Evolutionary conservation across 2,888 invertebrate genomes (phyloP).

Genomic region (Sinohyriopsis cumingii): DNA sequence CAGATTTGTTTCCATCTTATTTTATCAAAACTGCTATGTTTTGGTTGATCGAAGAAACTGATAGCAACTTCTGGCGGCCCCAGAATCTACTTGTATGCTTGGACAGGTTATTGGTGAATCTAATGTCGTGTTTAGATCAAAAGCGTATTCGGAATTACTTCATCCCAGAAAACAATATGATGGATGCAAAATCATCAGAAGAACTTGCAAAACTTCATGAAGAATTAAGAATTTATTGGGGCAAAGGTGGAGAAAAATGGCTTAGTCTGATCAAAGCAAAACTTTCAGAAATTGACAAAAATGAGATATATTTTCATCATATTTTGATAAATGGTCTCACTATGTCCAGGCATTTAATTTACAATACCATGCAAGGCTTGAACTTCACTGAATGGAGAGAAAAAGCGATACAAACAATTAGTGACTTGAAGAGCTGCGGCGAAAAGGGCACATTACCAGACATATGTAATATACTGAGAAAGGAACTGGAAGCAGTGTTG

Average conservation of each 20-base stretch:
- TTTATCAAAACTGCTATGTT: slow-evolving; percentile 9
- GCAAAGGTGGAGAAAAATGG: not conserved
- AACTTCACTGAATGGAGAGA: not conserved
- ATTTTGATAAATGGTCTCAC: slow-evolving; percentile 4
- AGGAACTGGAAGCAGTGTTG: too few relatives aligned
- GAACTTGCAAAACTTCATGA: not conserved
- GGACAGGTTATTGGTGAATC: not conserved
- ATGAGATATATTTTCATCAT: slow-evolving; percentile 8
- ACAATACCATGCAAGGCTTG: not conserved
- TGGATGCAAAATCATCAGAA: slow-evolving; percentile 2
- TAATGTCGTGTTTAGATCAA: not conserved
- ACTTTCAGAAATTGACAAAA: not conserved
- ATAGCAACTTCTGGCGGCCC: not conserved
- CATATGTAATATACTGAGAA: too few relatives aligned
- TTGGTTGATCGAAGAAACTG: slow-evolving; percentile 6
- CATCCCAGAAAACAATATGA: slow-evolving; percentile 10
- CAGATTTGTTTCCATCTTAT: slow-evolving; percentile 7
- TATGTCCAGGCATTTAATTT: not conserved
- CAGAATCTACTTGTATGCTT: not conserved
- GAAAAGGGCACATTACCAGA: too few relatives aligned
- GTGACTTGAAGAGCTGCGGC: not conserved
- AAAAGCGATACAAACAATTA: not conserved
- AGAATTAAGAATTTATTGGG: not conserved
- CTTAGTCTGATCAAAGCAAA: not conserved
- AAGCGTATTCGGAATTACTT: slow-evolving; percentile 6